Evolutionary conservation across 2,888 invertebrate species (phyloP).

Genomic region (Drosophila ezoana): DNA sequence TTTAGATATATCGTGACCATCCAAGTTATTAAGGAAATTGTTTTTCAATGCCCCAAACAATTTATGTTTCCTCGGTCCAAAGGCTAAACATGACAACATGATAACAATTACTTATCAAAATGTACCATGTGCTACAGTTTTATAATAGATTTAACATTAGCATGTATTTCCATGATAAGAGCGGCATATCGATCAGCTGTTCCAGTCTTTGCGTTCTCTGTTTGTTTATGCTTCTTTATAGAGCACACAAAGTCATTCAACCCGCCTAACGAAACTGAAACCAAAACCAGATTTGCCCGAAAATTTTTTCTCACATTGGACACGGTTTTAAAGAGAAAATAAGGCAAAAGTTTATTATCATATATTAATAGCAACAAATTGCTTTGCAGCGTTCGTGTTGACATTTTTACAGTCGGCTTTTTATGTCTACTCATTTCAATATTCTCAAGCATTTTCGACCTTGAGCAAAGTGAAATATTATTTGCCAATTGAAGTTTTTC

Average conservation of each 20-base stretch:
- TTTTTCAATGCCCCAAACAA: not conserved
- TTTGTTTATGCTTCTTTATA: constrained; percentile 39
- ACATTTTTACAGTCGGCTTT: constrained; percentile 1
- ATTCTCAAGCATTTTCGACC: constrained; percentile 24
- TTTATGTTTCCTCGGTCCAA: constrained; percentile 4
- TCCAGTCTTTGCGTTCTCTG: not conserved
- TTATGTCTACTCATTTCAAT: not conserved
- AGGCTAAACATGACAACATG: not conserved
- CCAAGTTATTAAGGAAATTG: constrained; percentile 9
- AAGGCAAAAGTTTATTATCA: not conserved
- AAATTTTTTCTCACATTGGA: constrained; percentile 19
- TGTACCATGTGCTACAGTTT: not conserved
- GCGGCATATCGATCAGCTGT: constrained; percentile 17
- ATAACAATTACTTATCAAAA: constrained; percentile 6
- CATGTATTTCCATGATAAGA: not conserved
- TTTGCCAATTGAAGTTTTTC: constrained; percentile 21
- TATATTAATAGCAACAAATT: not conserved
- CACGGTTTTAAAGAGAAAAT: constrained; percentile 16
- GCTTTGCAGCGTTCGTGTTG: not conserved
- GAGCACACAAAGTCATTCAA: constrained; percentile 62
- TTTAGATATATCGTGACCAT: constrained; percentile 18
- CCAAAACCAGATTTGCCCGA: constrained; percentile 28
- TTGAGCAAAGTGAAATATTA: constrained; percentile 11
- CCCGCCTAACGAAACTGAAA: constrained; percentile 45
- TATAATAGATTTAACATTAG: not conserved